These are phyloP conservation scores for Plagodis dolabraria DNA, from an alignment of 2,888 invertebrate genomes.

Conservation along the genomic window DNA sequence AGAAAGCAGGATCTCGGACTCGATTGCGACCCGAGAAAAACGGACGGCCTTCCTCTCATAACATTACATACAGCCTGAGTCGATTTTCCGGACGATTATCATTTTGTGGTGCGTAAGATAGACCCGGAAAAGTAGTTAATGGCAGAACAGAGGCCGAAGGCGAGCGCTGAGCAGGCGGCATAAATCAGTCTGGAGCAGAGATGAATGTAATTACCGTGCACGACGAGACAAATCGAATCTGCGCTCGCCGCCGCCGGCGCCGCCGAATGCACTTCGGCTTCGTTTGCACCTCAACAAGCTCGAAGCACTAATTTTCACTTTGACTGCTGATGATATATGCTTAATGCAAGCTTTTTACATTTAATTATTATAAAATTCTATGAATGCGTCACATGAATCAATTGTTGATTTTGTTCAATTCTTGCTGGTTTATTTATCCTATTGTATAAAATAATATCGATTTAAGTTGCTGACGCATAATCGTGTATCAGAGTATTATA, in stretches of 20 bases:
- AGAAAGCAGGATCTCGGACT: constrained; percentile 84
- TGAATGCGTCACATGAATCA: too few relatives aligned
- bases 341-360: not conserved
- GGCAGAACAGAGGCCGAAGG: constrained; percentile 61
- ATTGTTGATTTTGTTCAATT: too few relatives aligned
- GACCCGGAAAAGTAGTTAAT: constrained; percentile 76
- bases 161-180: constrained; percentile 55
- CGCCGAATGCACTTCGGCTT: constrained; percentile 41
- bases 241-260: constrained; percentile 23
- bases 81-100: constrained; percentile 85
- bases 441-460: not conserved
- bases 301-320: not conserved
- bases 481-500: too few relatives aligned
- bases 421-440: not conserved
- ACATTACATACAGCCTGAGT: constrained; percentile 83
- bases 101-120: constrained; percentile 84
- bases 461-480: too few relatives aligned
- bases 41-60: constrained; percentile 80
- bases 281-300: constrained; percentile 14
- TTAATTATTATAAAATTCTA: too few relatives aligned
- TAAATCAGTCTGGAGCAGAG: constrained; percentile 73
- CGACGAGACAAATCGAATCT: constrained; percentile 65
- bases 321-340: not conserved
- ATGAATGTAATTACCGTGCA: constrained; percentile 70
- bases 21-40: constrained; percentile 80